Evolutionary conservation across 2,888 invertebrate species (phyloP).

Genomic region (Conchocele bisecta): DNA sequence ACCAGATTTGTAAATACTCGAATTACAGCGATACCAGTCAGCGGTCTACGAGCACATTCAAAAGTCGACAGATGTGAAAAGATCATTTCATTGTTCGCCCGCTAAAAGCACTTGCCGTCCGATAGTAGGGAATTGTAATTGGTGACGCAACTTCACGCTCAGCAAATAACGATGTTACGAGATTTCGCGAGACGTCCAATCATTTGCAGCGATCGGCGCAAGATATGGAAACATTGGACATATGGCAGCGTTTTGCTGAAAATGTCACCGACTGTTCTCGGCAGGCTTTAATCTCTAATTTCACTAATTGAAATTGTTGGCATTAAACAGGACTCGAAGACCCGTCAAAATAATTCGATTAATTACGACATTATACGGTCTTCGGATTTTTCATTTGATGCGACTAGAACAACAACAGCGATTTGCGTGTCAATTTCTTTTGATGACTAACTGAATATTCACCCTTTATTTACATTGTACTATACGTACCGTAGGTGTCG

Average conservation of each 20-base stretch:
- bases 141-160: constrained; percentile 67
- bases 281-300: constrained; percentile 50
- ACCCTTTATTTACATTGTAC: no score
- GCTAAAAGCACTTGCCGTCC: constrained; percentile 43
- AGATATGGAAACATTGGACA: constrained; percentile 51
- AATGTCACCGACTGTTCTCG: constrained; percentile 35
- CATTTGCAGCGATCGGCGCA: not conserved
- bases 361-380: no score
- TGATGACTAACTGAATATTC: no score
- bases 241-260: constrained; percentile 42
- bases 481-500: no score
- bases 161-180: constrained; percentile 48
- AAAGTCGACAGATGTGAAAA: constrained; percentile 56
- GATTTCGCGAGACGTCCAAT: constrained; percentile 42
- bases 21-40: no score
- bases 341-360: constrained; percentile 38
- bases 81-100: constrained; percentile 36
- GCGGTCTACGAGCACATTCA: not conserved
- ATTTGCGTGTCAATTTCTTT: no score
- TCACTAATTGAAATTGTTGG: constrained; percentile 61
- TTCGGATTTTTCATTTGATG: no score
- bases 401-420: no score
- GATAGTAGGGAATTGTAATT: constrained; percentile 48
- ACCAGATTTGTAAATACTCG: no score
- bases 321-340: constrained; percentile 55